phyloP scores from a whole-genome alignment of 2,113 vertebrate species.

The Lycaon pictus region DNA sequence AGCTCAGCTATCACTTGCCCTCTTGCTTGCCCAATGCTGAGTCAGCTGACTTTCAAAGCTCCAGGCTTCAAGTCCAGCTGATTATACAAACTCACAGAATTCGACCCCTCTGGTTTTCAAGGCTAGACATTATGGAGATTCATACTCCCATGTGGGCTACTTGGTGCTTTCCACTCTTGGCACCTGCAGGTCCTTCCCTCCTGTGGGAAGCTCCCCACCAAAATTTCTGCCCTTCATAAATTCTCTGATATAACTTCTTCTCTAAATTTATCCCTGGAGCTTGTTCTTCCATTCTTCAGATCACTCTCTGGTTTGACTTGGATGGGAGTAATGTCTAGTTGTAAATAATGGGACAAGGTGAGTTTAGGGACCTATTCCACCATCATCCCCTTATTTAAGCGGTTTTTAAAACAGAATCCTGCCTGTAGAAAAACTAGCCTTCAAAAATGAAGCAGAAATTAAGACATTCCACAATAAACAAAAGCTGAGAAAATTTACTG shows the following conservation, averaged over 20 bases:
- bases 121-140: not conserved
- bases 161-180: not conserved
- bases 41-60: not conserved
- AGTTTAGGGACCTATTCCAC: not conserved
- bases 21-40: too few relatives aligned
- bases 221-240: not conserved
- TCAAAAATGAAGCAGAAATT: not conserved
- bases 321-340: not conserved
- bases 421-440: not conserved
- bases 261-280: not conserved
- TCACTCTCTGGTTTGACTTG: not conserved
- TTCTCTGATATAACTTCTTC: not conserved
- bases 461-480: not conserved
- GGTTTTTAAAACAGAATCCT: not conserved
- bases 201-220: not conserved
- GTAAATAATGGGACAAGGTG: not conserved
- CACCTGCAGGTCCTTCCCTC: not conserved
- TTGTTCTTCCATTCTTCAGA: not conserved
- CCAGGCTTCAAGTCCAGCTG: not conserved
- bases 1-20: too few relatives aligned
- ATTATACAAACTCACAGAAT: not conserved
- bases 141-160: not conserved
- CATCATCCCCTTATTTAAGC: too few relatives aligned
- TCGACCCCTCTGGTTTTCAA: not conserved
- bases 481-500: not conserved